Evolutionary conservation across 1,140 invertebrate genomes (phyloP), one percentile per base, ranked within the genome.

Genomic region (Magallana angulata): DNA sequence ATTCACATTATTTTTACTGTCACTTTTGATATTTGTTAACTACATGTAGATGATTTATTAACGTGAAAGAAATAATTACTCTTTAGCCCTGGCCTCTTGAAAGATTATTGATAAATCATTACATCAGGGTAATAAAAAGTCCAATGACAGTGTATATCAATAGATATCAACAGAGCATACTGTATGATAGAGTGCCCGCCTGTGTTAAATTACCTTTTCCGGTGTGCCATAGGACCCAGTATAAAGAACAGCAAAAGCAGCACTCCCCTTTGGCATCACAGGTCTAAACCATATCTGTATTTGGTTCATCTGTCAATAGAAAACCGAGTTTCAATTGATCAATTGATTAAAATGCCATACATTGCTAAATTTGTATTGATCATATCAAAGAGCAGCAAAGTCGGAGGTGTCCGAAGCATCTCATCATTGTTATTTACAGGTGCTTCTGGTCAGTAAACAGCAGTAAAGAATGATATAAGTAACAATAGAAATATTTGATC

Each of bases 241-340:
- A 82, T 92, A 91, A 18, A 93, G 68, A 83, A 93, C 84, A 36
- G 87, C 88, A 57, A 91, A 83, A 7, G 91, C 90, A 57, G 86
- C 80, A 64, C 90, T 90, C 18, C 91, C 90, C 18, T 82, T 71
- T 36, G 91, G 91, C 36, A 84, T 80, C 81, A 93, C 84, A 24
- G 89, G 90, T 64, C 85, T 84, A 36, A 87, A 92, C 92, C 92
- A 93, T 0, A 92, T 60, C 56, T 90, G 84, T 24, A 93, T 88
- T 60, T 92, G 84, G 18, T 89, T 81, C 18, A 68, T 58, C 90
- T 92, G 81, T 62, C 88, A 88, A 57, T 85, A 87, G 59, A 82
- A 57, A 16, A 83, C 11, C 7, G 11, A 68, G 57, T 60, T 9
- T 85, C 14, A 48, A 30, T 7, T 80, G 30, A 1, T 64, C 2